These are phyloP conservation scores for Porites evermanni DNA, from an alignment of 92 coral and sea anemone species.

Conservation along the genomic window DNA sequence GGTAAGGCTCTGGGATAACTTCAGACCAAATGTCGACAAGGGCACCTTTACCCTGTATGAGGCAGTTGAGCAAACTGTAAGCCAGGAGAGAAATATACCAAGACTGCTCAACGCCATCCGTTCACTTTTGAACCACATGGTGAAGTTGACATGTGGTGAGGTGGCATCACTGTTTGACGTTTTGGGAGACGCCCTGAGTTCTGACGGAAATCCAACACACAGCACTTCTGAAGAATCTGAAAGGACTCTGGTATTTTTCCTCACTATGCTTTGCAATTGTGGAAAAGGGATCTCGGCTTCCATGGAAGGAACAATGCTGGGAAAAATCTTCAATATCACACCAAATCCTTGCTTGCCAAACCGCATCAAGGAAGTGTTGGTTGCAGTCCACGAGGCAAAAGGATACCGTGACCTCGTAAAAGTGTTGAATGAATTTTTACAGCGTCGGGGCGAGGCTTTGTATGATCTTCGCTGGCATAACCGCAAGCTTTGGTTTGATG, in stretches of 20 bases:
- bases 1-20: constrained; percentile 66
- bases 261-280: constrained; percentile 82
- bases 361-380: constrained; percentile 63
- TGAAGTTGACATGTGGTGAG: constrained; percentile 61
- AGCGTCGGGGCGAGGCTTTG: constrained; percentile 66
- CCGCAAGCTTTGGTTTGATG: constrained; percentile 8
- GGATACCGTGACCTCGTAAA: constrained; percentile 66
- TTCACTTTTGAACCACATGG: constrained; percentile 54
- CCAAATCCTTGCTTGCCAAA: constrained; percentile 43
- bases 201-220: background rate
- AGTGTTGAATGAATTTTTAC: constrained; percentile 58
- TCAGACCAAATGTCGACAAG: constrained; percentile 46
- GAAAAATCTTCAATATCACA: constrained; percentile 30
- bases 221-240: constrained; percentile 58
- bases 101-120: constrained; percentile 19
- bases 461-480: constrained; percentile 76
- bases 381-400: constrained; percentile 45
- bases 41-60: constrained; percentile 35
- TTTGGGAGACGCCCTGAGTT: constrained; percentile 47
- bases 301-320: constrained; percentile 56
- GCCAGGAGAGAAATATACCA: background rate
- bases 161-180: constrained; percentile 47
- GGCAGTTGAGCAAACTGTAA: constrained; percentile 50
- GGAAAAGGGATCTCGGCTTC: constrained; percentile 57
- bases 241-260: constrained; percentile 62